Conservation (phyloP, 2,797 vertebrate species). For the Sebastes iracundus region DNA sequence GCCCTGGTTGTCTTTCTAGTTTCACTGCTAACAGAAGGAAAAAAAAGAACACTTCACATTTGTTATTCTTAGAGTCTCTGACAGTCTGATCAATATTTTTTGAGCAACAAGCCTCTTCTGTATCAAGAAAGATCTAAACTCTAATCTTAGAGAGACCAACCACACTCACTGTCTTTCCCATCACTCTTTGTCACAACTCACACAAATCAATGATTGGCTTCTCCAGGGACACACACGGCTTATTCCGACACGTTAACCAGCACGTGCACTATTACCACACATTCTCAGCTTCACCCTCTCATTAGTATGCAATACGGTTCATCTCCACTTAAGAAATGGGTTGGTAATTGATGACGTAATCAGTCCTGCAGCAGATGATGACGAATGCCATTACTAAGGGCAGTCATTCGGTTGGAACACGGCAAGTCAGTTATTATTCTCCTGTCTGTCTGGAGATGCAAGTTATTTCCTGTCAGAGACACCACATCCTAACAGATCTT, state of each 20-base stretch:
- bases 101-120: slow-evolving; percentile 34
- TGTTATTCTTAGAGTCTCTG: slow-evolving; percentile 23
- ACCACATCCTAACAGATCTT: slow-evolving; percentile 21
- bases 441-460: not conserved
- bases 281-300: slow-evolving; percentile 8
- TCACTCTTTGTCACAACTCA: slow-evolving; percentile 36
- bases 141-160: slow-evolving; percentile 4
- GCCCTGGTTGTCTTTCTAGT: not conserved
- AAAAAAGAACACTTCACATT: not conserved
- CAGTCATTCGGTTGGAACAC: slow-evolving; percentile 22
- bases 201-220: slow-evolving; percentile 37
- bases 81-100: slow-evolving; percentile 40
- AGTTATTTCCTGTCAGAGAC: slow-evolving; percentile 42
- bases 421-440: slow-evolving; percentile 24
- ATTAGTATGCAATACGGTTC: slow-evolving; percentile 44
- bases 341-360: slow-evolving; percentile 61
- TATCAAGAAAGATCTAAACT: slow-evolving; percentile 13
- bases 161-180: slow-evolving; percentile 27
- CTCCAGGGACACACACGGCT: slow-evolving; percentile 1
- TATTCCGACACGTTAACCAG: not conserved
- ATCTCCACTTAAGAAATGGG: slow-evolving; percentile 30
- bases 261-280: not conserved
- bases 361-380: slow-evolving; percentile 45
- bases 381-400: slow-evolving; percentile 37
- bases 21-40: not conserved